phyloP scores from a whole-genome alignment of 2,113 vertebrate species.

The Limnothrissa miodon region DNA sequence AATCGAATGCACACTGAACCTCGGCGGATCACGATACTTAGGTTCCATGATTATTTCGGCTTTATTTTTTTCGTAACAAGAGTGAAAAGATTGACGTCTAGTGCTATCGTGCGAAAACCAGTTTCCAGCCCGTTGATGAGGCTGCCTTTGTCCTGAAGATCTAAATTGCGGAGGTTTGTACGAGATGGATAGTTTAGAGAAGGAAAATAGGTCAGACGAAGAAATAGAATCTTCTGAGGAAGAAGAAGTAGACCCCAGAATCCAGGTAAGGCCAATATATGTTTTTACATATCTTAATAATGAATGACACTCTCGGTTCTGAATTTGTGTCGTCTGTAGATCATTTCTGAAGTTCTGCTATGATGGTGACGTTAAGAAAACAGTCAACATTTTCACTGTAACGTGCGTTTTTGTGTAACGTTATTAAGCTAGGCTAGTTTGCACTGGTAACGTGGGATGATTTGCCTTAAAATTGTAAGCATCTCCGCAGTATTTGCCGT shows the following conservation, averaged over 20 bases:
- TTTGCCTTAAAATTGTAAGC: background rate
- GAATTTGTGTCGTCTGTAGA: background rate
- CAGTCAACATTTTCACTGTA: background rate
- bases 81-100: background rate
- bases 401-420: background rate
- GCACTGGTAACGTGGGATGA: background rate
- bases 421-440: background rate
- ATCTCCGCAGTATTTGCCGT: background rate
- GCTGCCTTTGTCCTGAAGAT: background rate
- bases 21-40: background rate
- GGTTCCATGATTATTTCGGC: background rate
- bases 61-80: background rate
- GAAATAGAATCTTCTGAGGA: slow-evolving; percentile 69
- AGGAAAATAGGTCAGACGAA: slow-evolving; percentile 63
- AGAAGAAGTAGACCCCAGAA: slow-evolving; percentile 90
- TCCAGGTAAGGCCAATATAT: slow-evolving; percentile 74
- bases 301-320: background rate
- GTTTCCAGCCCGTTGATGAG: background rate
- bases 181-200: slow-evolving; percentile 64
- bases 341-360: background rate
- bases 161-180: background rate
- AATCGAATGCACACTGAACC: background rate
- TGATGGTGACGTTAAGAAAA: background rate
- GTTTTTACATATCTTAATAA: background rate
- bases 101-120: background rate